Evolutionary conservation across 2,113 vertebrate species (phyloP).

Genomic region (Myrmophylax atrothorax): DNA sequence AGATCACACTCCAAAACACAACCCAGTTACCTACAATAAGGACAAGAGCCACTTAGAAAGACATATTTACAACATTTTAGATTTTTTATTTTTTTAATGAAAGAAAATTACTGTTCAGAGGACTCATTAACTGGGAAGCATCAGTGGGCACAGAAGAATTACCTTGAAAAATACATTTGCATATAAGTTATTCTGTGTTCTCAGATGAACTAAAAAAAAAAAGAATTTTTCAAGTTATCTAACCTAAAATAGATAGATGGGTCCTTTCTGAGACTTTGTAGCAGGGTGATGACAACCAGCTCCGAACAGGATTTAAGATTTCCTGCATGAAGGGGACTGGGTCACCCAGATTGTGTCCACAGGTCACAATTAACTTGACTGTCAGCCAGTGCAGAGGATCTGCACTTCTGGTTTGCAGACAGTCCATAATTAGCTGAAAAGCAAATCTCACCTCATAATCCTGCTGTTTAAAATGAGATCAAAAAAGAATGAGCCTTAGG

Average conservation of each 20-base stretch:
- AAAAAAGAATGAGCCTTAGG: neutral
- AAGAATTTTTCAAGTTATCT: neutral
- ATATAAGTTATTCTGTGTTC: neutral
- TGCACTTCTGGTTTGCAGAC: neutral
- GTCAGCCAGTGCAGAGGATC: neutral
- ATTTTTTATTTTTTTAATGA: neutral
- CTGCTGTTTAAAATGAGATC: neutral
- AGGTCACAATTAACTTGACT: neutral
- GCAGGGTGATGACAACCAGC: neutral
- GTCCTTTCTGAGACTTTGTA: neutral
- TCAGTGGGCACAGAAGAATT: neutral
- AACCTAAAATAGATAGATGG: neutral
- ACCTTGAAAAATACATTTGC: neutral
- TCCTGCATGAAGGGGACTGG: neutral
- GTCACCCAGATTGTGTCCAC: neutral
- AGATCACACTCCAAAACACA: neutral
- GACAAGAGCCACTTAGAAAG: neutral
- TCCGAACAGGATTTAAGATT: neutral
- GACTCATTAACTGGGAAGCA: neutral
- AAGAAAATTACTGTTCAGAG: neutral
- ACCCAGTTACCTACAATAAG: fast-evolving
- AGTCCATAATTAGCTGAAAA: neutral
- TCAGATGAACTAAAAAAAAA: neutral
- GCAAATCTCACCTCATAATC: neutral
- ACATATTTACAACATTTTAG: neutral